A percentile compares a stretch with the other conserved stretches of the same genome.
Conservation (phyloP, 2,797 vertebrate genomes). For the Danio choprae region DNA sequence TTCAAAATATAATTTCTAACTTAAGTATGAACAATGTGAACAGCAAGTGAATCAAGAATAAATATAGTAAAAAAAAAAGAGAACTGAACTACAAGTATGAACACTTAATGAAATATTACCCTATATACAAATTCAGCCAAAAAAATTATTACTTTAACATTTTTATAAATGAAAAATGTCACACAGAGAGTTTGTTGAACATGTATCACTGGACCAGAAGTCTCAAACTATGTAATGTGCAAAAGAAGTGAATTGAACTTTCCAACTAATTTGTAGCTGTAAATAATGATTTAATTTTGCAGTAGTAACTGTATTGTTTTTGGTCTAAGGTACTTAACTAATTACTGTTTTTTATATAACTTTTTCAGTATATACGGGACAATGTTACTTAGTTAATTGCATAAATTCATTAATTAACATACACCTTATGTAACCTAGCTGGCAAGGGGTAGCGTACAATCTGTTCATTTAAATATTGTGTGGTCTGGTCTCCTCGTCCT, state of each 20-base stretch:
- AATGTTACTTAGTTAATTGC: slow-evolving; percentile 16
- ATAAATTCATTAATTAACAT: slow-evolving; percentile 11
- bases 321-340: not conserved
- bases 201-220: not conserved
- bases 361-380: no score
- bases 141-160: not conserved
- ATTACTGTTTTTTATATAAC: not conserved
- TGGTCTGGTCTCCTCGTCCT: slow-evolving; percentile 18
- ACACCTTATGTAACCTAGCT: slow-evolving; percentile 6
- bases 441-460: not conserved
- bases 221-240: no score
- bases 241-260: not conserved
- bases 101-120: no score
- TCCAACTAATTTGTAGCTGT: not conserved
- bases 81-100: no score
- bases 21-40: no score
- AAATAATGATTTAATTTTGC: no score
- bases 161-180: not conserved
- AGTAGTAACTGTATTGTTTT: not conserved
- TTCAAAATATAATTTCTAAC: no score
- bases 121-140: not conserved
- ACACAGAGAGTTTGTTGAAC: not conserved
- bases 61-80: no score
- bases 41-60: no score
- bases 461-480: slow-evolving; percentile 37